A percentile compares a stretch with the other conserved stretches of the same genome.
These are phyloP conservation scores for Cynopterus sphinx DNA, from an alignment of 2,797 vertebrate genomes.

Conservation along the genomic window DNA sequence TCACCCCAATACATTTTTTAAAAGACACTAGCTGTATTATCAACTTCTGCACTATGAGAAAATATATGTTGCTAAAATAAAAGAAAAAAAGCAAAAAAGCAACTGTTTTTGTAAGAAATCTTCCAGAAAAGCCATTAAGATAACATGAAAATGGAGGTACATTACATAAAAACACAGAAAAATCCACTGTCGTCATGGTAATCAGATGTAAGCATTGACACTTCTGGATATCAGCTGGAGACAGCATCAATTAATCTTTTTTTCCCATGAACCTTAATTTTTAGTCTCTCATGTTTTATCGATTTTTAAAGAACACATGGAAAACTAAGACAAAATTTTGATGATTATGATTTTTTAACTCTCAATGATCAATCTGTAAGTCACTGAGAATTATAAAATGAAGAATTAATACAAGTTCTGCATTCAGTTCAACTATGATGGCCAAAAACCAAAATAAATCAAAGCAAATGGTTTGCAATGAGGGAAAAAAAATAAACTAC, in stretches of 20 bases:
- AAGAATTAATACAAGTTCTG: not conserved
- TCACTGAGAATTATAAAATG: not conserved
- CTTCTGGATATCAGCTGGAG: slow-evolving; percentile 17
- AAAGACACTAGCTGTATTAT: not conserved
- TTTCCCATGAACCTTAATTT: slow-evolving; percentile 54
- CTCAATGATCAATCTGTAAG: not conserved
- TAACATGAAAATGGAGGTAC: slow-evolving; percentile 42
- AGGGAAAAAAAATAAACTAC: not conserved
- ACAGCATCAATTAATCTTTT: slow-evolving; percentile 55
- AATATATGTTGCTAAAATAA: slow-evolving; percentile 5
- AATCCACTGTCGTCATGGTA: slow-evolving; percentile 21
- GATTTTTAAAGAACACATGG: slow-evolving; percentile 58
- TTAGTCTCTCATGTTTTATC: slow-evolving; percentile 43
- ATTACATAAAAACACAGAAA: slow-evolving; percentile 31
- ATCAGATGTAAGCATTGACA: not conserved
- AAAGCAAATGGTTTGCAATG: not conserved
- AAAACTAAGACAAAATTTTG: not conserved
- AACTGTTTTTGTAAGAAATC: slow-evolving; percentile 36
- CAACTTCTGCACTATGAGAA: not conserved
- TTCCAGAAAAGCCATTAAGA: slow-evolving; percentile 32
- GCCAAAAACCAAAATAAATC: not conserved
- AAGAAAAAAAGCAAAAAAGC: not conserved
- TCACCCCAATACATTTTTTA: no score
- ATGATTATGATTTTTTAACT: not conserved
- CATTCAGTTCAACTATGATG: not conserved